Conservation (phyloP, 1,140 invertebrate genomes). For the Trachymyrmex cornetzi region DNA sequence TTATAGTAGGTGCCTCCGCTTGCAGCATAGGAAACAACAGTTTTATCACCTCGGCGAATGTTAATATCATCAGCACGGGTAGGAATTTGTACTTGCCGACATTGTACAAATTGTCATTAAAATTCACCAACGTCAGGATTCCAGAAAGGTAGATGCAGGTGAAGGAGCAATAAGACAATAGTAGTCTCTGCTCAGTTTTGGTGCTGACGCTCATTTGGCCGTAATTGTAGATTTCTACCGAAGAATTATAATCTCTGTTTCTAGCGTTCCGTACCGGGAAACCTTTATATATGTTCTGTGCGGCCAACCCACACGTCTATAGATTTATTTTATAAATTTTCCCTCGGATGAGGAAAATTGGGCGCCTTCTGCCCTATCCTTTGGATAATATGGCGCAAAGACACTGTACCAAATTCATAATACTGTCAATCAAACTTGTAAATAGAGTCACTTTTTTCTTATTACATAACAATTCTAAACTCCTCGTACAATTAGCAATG, state of each 20-base stretch:
- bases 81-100: slow-evolving; percentile 83
- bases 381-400: no score
- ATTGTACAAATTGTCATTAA: slow-evolving; percentile 82
- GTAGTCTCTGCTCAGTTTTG: slow-evolving; percentile 78
- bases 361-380: no score
- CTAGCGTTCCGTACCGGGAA: no score
- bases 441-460: no score
- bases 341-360: no score
- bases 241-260: background rate
- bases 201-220: slow-evolving; percentile 73
- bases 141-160: slow-evolving; percentile 84
- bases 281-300: no score
- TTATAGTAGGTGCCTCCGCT: slow-evolving; percentile 70
- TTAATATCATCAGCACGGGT: slow-evolving; percentile 82
- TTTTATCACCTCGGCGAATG: slow-evolving; percentile 83
- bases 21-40: slow-evolving; percentile 80
- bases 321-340: background rate
- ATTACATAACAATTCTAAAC: no score
- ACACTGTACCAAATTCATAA: no score
- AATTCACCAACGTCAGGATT: slow-evolving; percentile 82
- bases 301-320: background rate
- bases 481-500: no score
- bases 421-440: no score
- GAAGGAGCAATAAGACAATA: slow-evolving; percentile 83
- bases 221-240: background rate